These are phyloP conservation scores for Ancistrus triradiatus DNA, from an alignment of 2,113 vertebrate species.

Conservation along the genomic window DNA sequence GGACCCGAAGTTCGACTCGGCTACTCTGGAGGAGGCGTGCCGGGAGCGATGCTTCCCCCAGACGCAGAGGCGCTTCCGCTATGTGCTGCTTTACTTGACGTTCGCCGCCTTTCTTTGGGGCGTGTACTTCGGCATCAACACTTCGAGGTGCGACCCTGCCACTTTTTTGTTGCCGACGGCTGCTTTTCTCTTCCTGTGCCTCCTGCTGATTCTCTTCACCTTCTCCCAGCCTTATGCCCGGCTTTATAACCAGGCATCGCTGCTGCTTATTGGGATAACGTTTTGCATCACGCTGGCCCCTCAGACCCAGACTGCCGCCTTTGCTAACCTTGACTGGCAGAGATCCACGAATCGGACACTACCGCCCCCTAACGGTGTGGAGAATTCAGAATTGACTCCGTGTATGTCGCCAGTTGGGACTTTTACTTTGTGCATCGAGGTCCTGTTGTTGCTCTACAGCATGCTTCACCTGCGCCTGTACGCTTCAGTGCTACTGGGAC, in stretches of 20 bases:
- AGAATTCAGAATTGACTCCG: conserved; percentile 40
- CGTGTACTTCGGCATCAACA: conserved; percentile 79
- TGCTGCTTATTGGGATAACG: conserved; percentile 81
- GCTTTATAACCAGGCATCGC: conserved; percentile 81
- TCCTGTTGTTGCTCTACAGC: conserved; percentile 89
- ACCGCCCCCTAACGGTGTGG: conserved; percentile 18
- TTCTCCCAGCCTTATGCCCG: conserved; percentile 82
- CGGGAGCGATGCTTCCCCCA: conserved; percentile 94
- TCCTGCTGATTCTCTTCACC: conserved; percentile 84
- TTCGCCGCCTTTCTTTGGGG: conserved; percentile 85
- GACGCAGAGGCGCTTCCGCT: conserved; percentile 91
- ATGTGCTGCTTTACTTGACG: conserved; percentile 87
- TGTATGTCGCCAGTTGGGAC: conserved; percentile 91
- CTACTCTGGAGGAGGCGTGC: conserved; percentile 92
- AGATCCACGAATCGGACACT: conserved; percentile 59
- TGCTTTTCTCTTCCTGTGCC: conserved; percentile 78
- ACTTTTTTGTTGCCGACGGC: conserved; percentile 77
- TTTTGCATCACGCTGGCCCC: conserved; percentile 84
- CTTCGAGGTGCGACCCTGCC: conserved; percentile 65
- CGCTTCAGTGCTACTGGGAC: conserved; percentile 84
- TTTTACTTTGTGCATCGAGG: conserved; percentile 93
- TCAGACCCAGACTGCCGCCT: conserved; percentile 75
- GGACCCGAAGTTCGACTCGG: conserved; percentile 94
- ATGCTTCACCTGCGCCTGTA: conserved; percentile 94
- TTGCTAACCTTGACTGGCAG: conserved; percentile 57